Conservation (phyloP, 2,888 invertebrate species). For the Cyclophora albipunctata region DNA sequence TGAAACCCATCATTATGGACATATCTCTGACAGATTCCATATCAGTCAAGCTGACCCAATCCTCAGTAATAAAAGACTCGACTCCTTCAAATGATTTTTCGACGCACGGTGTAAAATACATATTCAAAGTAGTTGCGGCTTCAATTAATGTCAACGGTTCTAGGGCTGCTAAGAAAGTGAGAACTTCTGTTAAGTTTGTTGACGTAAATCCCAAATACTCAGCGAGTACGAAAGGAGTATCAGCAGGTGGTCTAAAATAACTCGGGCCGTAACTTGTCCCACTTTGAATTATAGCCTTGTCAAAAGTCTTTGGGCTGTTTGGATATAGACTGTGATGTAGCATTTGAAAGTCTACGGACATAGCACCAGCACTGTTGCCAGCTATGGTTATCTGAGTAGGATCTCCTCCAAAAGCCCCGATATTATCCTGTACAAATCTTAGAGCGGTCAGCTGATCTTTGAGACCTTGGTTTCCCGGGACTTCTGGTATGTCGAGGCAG, state of each 20-base stretch:
- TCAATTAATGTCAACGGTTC: constrained; percentile 25
- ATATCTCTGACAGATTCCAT: constrained; percentile 22
- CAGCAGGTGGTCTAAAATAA: constrained; percentile 15
- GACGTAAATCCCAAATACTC: constrained; percentile 25
- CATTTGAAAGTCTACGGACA: constrained; percentile 38
- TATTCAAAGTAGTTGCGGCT: constrained; percentile 16
- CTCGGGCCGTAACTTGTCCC: constrained; percentile 22
- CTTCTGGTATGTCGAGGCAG: constrained; percentile 41
- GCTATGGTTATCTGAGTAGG: constrained; percentile 34
- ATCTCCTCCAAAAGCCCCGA: constrained; percentile 45
- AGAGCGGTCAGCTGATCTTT: constrained; percentile 44
- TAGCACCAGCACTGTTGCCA: constrained; percentile 44
- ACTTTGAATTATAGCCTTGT: constrained; percentile 35
- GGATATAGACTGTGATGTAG: constrained; percentile 8
- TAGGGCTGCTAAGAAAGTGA: constrained; percentile 23
- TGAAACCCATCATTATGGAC: constrained; percentile 30
- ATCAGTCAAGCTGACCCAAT: constrained; percentile 17
- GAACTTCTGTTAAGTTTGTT: constrained; percentile 24
- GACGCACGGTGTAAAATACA: constrained; percentile 25
- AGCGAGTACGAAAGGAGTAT: constrained; percentile 28
- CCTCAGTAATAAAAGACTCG: constrained; percentile 25
- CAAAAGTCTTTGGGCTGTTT: constrained; percentile 10
- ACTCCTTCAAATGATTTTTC: constrained; percentile 30
- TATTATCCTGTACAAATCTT: constrained; percentile 42
- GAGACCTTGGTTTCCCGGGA: constrained; percentile 48